Conservation (phyloP, 1,140 invertebrate genomes). For the Drosophila kohkoa region DNA sequence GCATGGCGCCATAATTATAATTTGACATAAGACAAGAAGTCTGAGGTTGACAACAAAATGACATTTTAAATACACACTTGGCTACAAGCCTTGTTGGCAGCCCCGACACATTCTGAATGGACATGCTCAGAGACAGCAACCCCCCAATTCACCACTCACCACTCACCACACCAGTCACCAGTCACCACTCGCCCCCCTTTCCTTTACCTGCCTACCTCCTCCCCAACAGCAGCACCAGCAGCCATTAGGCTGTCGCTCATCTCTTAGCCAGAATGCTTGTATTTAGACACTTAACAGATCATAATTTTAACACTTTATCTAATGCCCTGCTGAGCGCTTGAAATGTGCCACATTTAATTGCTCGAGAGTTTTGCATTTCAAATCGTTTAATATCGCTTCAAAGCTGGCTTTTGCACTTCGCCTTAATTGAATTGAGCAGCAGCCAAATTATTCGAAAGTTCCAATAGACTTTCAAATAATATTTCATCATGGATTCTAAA, state of each 20-base stretch:
- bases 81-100: slow-evolving; percentile 3
- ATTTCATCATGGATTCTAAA: too few species aligned
- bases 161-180: too few species aligned
- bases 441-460: too few species aligned
- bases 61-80: slow-evolving; percentile 80
- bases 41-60: slow-evolving; percentile 84
- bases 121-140: slow-evolving; percentile 32
- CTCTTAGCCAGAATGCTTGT: slow-evolving; percentile 38
- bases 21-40: slow-evolving; percentile 84
- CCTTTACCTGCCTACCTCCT: neutral
- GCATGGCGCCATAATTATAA: slow-evolving; percentile 84
- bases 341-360: neutral
- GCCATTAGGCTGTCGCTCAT: slow-evolving; percentile 18
- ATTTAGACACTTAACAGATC: slow-evolving; percentile 82
- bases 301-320: slow-evolving; percentile 79
- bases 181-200: neutral
- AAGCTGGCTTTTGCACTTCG: neutral
- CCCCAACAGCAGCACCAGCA: neutral
- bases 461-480: too few species aligned
- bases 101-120: slow-evolving; percentile 8
- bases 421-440: too few species aligned
- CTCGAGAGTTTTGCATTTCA: neutral
- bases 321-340: slow-evolving; percentile 46
- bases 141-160: slow-evolving; percentile 20
- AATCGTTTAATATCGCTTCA: slow-evolving; percentile 9